Evolutionary conservation across 1,140 invertebrate genomes (phyloP), one percentile per base, ranked within the genome.

Genomic region (Drosophila mojavensis): DNA sequence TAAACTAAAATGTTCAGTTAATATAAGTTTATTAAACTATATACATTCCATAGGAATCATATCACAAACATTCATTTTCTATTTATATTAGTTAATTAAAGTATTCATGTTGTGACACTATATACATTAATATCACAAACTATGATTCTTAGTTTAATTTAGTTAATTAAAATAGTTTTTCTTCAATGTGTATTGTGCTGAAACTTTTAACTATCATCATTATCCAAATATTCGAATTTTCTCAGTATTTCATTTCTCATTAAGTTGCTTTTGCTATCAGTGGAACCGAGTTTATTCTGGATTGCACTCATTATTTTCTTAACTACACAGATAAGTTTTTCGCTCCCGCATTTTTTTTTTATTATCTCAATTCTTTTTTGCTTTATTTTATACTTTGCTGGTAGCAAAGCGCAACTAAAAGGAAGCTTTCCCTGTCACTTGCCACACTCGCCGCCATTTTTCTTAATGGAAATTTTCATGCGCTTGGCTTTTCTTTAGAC

Each of bases 401-500:
- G 9, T 58, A 33, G 17, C 17, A 28, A 62, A 24, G 28, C 36
- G 30, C 28, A 59, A 62, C 67, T 67, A 36, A 48, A 66, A 48
- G 48, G 60, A 63, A 66, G 67, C 67, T 68, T 77, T 73, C 59
- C 54, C 79, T 82, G 79, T 82, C 79, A 82, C 79, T 82, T 82
- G 79, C 79, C 79, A 82, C 79, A 82, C 79, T 82, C 72, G 79
- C 79, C 65, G 78, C 79, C 79, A 82, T 82, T 82, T 82, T 82
- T 82, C 79, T 82, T 82, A 82, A 82, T 82, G 79, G 79, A 82
- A 82, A 82, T 82, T 82, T 82, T 78, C 69, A 82, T 75, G 79
- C 79, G 66, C 79, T 82, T 82, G 79, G 79, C 79, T 82, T 82
- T 84, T 62, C 73, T 77, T 79, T 76, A 84, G 81, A 84, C 81